These are phyloP conservation scores for Bos taurus DNA, from an alignment of 2,113 vertebrate species.

Conservation along the genomic window ARS-UCD2.0 NC_037340.1:58921501-58922000, in stretches of 20 bases:
- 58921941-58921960: background rate
- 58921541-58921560: constrained; percentile 58
- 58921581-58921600: background rate
- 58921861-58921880: background rate
- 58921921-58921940: background rate
- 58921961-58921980: background rate
- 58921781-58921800: accelerated
- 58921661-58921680: constrained; percentile 20
- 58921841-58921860: background rate
- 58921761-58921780: accelerated
- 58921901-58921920: background rate
- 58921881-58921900: background rate
- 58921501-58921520: background rate
- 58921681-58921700: constrained; percentile 50
- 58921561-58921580: constrained; percentile 50
- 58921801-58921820: background rate
- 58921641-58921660: background rate
- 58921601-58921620: background rate
- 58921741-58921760: background rate
- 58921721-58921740: accelerated
- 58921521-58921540: background rate
- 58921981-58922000: background rate
- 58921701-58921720: background rate
- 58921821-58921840: background rate
- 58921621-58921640: background rate